phyloP scores from a whole-genome alignment of 2,888 invertebrate genomes.

The Sicus ferrugineus region DNA sequence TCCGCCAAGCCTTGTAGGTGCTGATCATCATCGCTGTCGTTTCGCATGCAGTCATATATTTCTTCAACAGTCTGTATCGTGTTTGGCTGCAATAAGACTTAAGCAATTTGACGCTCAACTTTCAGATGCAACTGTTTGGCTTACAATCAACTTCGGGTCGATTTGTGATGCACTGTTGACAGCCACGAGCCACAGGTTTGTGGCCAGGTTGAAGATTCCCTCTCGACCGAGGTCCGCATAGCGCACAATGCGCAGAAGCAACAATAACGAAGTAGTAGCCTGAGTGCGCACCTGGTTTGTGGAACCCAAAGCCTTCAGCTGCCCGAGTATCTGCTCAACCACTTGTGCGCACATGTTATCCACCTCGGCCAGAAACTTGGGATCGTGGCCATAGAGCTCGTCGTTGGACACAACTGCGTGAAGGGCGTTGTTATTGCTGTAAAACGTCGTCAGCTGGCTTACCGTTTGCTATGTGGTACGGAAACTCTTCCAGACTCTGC shows the following conservation, averaged over 20 bases:
- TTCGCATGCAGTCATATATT: slow-evolving; percentile 47
- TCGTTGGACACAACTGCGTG: slow-evolving; percentile 88
- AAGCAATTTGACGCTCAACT: neutral
- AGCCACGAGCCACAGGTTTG: slow-evolving; percentile 84
- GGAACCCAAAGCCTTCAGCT: slow-evolving; percentile 75
- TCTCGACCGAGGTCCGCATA: slow-evolving; percentile 72
- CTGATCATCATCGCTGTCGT: slow-evolving; percentile 39
- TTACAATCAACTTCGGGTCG: slow-evolving; percentile 66
- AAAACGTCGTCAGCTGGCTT: neutral
- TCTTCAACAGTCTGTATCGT: slow-evolving; percentile 52
- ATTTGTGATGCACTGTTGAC: slow-evolving; percentile 70
- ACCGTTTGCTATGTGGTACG: slow-evolving; percentile 84
- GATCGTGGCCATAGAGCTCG: slow-evolving; percentile 87
- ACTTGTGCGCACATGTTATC: slow-evolving; percentile 79
- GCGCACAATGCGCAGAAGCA: slow-evolving; percentile 74
- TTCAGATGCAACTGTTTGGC: slow-evolving; percentile 20
- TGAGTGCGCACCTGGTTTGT: slow-evolving; percentile 74
- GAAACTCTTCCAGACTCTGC: slow-evolving; percentile 82
- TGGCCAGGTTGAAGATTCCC: slow-evolving; percentile 73
- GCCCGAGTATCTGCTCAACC: slow-evolving; percentile 77
- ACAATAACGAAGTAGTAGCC: slow-evolving; percentile 76
- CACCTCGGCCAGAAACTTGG: slow-evolving; percentile 83
- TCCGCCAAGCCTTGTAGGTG: slow-evolving; percentile 47
- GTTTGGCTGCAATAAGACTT: slow-evolving; percentile 45
- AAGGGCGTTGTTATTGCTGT: neutral